Evolutionary conservation across 2,888 invertebrate genomes (phyloP), one percentile per base, ranked within the genome.

Genomic region (Eumacrocentrus americanus): DNA sequence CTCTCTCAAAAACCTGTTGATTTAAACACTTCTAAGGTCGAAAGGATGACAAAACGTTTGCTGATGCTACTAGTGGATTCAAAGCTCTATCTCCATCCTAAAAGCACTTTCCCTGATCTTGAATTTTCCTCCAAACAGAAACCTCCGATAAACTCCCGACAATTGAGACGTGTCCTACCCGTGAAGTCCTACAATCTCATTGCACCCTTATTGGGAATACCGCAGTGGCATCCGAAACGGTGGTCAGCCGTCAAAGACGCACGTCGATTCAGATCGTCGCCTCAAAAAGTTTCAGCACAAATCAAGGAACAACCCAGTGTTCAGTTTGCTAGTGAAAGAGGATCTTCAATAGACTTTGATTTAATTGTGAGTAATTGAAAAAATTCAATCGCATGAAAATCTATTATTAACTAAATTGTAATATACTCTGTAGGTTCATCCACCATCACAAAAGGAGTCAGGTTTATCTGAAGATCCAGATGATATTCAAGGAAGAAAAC

Each of bases 1-100:
- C 11, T 20, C 22, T 55, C 20, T 9, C 6, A 22, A 0, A 42
- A 18, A 23, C 12, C 12, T 3, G 3, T 11, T 2, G 38, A 29
- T 12, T 14, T 50, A 1, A 60, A 46, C 25, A 22, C 34, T 1
- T 53, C 25, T 20, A 70, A 50, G 18, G 63, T 62, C 5, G 67
- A 65, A n/a, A 68, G 65, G 58, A 53, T 70, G 48, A 68, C 65
- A 44, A 60, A 52, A 16, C 71, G 67, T 54, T 67, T 80, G 55
- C 66, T 75, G 34, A 70, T 73, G 58, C 67, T 77, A 42, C 68
- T 79, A 25, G 62, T 67, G 3, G 74, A 80, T 12, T 79, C 78
- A 3, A 76, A 69, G 59, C 67, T 64, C 56, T 77, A 76, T 62
- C 68, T 76, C 56, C 56, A 65, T 61, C 57, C 50, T 25, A 14